Base-by-base conservation (phyloP, 2,113 vertebrate species). In the Tragulus kanchil region DNA sequence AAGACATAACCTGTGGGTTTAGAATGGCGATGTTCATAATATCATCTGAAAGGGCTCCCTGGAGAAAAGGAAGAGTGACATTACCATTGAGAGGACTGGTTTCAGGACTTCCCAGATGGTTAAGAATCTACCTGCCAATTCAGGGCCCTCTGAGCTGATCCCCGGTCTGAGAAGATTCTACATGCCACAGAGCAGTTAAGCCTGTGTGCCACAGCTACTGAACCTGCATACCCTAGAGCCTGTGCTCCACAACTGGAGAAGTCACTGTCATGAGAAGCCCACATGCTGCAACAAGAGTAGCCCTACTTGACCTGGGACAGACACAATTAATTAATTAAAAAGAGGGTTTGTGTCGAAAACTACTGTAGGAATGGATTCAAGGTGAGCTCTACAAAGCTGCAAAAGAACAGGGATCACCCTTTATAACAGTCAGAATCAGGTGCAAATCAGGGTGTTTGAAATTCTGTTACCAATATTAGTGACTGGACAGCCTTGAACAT, bases 371-470 rank as follows among this genome's bases (percentile, higher is more conserved):
- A 48, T 10, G 7, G 11, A 45, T 56, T 52, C 25, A 19, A 11
- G 42, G 56, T 15, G 42, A 48, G 26, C 15, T 62, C n/a, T 25
- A 8, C 3, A 67, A 65, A 48, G 54, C 52, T 77, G 16, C 0
- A 16, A n/a, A 58, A 21, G 26, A 3, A 56, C 14, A 31, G 3
- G 11, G 31, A 9, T 28, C 77, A 42, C 42, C 1, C 0, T 36
- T 48, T 10, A 1, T n/a, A n/a, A n/a, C 13, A 12, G 23, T n/a
- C 14, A 31, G 16, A n/a, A 45, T 58, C 25, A 48, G 71, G 67
- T 26, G 4, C 59, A 52, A 48, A n/a, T 45, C n/a, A 58, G 25
- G 26, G 69, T 81, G 9, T 16, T 84, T 52, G 83, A 45, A 91
- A 36, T 75, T 89, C 79, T 65, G 15, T 79, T 21, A 58, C 50